Conservation (phyloP, 2,113 vertebrate genomes). For the Struthidea cinerea region DNA sequence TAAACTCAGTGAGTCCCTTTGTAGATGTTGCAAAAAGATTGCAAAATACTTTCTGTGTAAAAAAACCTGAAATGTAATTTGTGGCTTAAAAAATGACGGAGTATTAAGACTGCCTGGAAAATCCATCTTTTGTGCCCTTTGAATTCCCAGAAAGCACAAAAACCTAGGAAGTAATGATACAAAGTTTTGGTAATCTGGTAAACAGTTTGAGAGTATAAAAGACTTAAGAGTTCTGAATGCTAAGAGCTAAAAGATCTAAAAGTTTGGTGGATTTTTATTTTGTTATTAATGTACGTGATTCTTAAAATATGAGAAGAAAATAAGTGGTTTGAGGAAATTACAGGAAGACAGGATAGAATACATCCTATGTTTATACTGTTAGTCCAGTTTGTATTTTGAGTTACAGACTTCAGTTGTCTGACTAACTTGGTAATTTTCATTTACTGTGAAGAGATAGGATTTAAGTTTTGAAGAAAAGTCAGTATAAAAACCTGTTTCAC, state of each 20-base stretch:
- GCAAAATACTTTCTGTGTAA: not conserved
- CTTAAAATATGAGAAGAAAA: not conserved
- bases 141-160: not conserved
- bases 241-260: not conserved
- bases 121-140: not conserved
- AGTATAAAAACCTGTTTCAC: not conserved
- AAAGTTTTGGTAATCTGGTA: not conserved
- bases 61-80: not conserved
- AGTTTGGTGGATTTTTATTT: not conserved
- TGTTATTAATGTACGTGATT: not conserved
- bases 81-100: not conserved
- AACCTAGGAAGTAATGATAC: not conserved
- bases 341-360: not conserved
- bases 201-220: not conserved
- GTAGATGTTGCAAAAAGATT: not conserved
- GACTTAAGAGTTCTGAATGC: not conserved
- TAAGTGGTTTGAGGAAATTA: not conserved
- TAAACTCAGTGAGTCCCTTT: not conserved
- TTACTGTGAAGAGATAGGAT: not conserved
- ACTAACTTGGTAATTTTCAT: not conserved
- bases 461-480: not conserved
- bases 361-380: not conserved
- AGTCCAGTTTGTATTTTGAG: not conserved
- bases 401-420: not conserved
- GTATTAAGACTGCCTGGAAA: not conserved